These are phyloP conservation scores for Spilosoma lubricipeda DNA, from an alignment of 2,888 invertebrate genomes.

Conservation along the genomic window DNA sequence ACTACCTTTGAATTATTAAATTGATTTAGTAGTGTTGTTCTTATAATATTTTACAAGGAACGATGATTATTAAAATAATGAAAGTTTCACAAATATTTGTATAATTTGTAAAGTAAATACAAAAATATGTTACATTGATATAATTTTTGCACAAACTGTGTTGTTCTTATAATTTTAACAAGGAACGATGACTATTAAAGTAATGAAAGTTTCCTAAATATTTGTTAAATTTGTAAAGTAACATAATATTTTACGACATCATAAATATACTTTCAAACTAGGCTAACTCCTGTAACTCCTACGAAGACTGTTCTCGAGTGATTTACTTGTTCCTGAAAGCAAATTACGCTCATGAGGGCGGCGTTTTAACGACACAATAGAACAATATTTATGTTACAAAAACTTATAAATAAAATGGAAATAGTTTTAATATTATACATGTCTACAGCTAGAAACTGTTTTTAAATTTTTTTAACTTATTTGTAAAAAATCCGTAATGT, in stretches of 20 bases:
- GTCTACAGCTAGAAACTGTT: not conserved
- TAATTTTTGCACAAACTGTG: no score
- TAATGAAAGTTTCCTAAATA: not conserved
- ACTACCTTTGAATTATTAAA: no score
- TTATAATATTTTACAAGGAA: no score
- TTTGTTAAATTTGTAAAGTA: not conserved
- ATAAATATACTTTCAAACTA: slow-evolving; percentile 6
- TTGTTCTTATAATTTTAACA: no score
- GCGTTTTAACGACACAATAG: not conserved
- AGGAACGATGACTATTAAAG: not conserved
- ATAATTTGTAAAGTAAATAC: no score
- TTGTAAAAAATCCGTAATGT: no score
- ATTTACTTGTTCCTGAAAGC: slow-evolving; percentile 12
- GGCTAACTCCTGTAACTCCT: not conserved
- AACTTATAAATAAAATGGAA: no score
- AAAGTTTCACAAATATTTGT: no score
- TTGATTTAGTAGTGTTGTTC: no score
- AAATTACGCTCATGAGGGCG: slow-evolving; percentile 5
- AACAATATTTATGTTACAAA: not conserved
- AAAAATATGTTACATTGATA: no score
- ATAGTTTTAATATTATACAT: not conserved
- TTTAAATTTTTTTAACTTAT: no score
- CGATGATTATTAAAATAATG: no score
- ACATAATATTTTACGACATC: not conserved
- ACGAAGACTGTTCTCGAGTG: not conserved